Percentiles rank a stretch among this genome's conserved stretches.
Evolutionary conservation across 2,113 vertebrate genomes (phyloP).

Genomic region (human (Homo sapiens)): DNA sequence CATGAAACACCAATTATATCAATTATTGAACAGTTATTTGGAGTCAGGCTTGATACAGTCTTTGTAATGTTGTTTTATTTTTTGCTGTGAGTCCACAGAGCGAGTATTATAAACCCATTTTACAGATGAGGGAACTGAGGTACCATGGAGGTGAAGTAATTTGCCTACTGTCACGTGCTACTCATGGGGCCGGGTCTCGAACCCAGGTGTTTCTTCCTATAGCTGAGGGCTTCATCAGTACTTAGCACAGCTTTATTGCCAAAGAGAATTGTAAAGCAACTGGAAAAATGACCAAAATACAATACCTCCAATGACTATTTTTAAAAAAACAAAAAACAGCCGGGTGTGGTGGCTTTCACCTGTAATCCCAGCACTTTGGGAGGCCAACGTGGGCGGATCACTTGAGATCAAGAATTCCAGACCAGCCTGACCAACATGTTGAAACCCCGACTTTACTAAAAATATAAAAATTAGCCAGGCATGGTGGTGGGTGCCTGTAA

Average conservation of each 20-base stretch:
- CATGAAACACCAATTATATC: not conserved
- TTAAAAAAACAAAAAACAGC: not conserved
- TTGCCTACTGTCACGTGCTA: no score
- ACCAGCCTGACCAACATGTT: no score
- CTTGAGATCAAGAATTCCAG: no score
- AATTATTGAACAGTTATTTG: not conserved
- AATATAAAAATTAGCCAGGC: no score
- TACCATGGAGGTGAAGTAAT: not conserved
- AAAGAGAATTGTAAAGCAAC: not conserved
- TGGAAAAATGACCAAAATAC: not conserved
- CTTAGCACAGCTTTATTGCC: not conserved
- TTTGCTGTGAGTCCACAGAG: not conserved
- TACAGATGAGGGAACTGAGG: not conserved
- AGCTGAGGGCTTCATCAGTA: not conserved
- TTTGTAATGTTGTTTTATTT: not conserved
- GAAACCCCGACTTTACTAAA: no score
- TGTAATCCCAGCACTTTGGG: no score
- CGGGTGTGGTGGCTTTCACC: no score
- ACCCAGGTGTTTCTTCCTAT: not conserved
- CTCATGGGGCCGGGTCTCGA: not conserved
- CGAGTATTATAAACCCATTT: not conserved
- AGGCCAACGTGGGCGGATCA: no score
- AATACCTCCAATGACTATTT: fast-evolving
- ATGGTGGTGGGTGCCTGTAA: no score
- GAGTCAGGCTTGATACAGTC: not conserved